These are phyloP conservation scores for Ichneumon xanthorius DNA, from an alignment of 2,888 invertebrate genomes.

Conservation along the genomic window DNA sequence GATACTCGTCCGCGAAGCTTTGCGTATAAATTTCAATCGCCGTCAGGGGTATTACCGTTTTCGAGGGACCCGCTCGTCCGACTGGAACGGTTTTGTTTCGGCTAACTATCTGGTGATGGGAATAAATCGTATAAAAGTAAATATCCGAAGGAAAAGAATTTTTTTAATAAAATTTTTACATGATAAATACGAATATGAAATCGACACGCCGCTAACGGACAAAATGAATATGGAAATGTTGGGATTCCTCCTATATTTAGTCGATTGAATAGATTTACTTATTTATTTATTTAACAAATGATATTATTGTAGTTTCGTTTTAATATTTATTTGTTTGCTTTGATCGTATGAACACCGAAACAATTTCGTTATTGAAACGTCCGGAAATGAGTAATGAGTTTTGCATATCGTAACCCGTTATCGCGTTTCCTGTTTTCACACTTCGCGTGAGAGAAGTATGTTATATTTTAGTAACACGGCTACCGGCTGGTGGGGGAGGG, in stretches of 20 bases:
- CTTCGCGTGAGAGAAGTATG: not conserved
- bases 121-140: not conserved
- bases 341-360: not conserved
- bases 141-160: not conserved
- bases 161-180: not conserved
- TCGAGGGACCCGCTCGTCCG: not conserved
- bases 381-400: not conserved
- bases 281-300: not conserved
- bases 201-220: not conserved
- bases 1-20: constrained; percentile 6
- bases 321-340: not conserved
- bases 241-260: not conserved
- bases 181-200: not conserved
- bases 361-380: not conserved
- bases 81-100: not conserved
- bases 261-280: too few relatives aligned
- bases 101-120: not conserved
- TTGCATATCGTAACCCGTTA: not conserved
- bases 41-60: not conserved
- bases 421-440: not conserved
- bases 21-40: constrained; percentile 10
- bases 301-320: not conserved
- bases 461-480: constrained; percentile 5
- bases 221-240: not conserved
- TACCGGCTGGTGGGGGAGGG: not conserved